These are phyloP conservation scores for Brachystomella parvula DNA, from an alignment of 1,140 invertebrate genomes.

Conservation along the genomic window DNA sequence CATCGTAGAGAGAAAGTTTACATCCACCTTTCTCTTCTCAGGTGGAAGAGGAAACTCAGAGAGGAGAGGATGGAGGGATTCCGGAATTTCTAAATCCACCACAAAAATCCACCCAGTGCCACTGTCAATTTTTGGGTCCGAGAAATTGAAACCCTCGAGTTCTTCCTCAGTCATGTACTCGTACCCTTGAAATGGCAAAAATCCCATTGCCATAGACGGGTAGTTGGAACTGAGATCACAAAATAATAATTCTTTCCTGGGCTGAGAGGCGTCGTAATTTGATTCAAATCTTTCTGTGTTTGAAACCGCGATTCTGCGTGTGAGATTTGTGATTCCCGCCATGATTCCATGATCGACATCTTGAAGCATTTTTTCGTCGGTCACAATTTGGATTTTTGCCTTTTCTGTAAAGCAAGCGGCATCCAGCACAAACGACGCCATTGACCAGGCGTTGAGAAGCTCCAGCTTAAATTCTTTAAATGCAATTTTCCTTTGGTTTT, in stretches of 20 bases:
- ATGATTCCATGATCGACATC: not conserved
- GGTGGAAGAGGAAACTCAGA: not conserved
- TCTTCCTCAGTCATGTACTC: not conserved
- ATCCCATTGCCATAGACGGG: not conserved
- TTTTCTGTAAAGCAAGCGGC: not conserved
- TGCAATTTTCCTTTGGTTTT: not conserved
- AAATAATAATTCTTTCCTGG: not conserved
- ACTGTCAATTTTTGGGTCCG: not conserved
- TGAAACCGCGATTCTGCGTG: not conserved
- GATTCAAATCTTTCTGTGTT: not conserved
- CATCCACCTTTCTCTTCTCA: not conserved
- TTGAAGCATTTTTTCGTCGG: not conserved
- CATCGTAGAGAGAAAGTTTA: not conserved
- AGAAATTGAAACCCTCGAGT: not conserved
- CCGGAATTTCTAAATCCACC: not conserved
- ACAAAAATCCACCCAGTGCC: not conserved
- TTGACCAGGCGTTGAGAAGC: not conserved
- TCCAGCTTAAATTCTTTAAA: not conserved
- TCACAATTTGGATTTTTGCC: not conserved
- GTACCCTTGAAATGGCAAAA: not conserved
- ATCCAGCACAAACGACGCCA: not conserved
- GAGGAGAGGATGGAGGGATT: not conserved
- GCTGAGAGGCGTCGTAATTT: not conserved
- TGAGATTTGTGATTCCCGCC: constrained; percentile 1
- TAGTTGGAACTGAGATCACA: not conserved